A percentile compares a stretch with the other conserved stretches of the same genome.
These are phyloP conservation scores for Leptopilina syphax DNA, from an alignment of 2,888 invertebrate species.

Conservation along the genomic window DNA sequence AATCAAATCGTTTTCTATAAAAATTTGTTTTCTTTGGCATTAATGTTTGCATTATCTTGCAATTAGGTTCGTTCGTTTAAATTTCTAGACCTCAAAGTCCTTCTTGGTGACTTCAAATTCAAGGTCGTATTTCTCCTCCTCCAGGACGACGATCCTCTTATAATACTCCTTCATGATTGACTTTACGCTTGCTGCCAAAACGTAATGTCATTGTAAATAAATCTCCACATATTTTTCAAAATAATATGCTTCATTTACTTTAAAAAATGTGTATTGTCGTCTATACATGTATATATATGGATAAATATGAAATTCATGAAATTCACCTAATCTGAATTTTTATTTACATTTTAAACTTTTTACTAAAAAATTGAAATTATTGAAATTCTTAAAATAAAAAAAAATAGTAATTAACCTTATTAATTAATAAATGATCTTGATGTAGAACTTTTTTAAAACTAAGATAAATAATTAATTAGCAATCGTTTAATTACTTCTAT, in stretches of 20 bases:
- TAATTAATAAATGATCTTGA: too few relatives aligned
- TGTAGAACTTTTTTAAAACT: too few relatives aligned
- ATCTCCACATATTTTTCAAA: constrained; percentile 11
- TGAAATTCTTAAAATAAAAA: too few relatives aligned
- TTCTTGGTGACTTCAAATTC: constrained; percentile 97
- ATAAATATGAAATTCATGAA: too few relatives aligned
- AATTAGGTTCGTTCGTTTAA: constrained; percentile 41
- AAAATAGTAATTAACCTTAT: too few relatives aligned
- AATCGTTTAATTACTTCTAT: too few relatives aligned
- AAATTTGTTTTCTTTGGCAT: constrained; percentile 39
- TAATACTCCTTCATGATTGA: constrained; percentile 88
- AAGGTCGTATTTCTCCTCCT: constrained; percentile 98
- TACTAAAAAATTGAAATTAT: too few relatives aligned
- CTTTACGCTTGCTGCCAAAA: constrained; percentile 81
- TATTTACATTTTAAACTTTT: too few relatives aligned
- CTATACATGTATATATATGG: too few relatives aligned
- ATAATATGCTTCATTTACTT: not conserved
- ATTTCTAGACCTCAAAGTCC: constrained; percentile 89
- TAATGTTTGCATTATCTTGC: constrained; percentile 54
- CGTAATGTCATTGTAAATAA: constrained; percentile 60
- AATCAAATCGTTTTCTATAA: not conserved
- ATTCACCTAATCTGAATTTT: too few relatives aligned
- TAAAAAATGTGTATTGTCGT: not conserved
- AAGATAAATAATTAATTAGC: too few relatives aligned
- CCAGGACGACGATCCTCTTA: constrained; percentile 88